These are phyloP conservation scores for Rousettus madagascariensis DNA, from an alignment of 2,797 vertebrate genomes.

Conservation along the genomic window DNA sequence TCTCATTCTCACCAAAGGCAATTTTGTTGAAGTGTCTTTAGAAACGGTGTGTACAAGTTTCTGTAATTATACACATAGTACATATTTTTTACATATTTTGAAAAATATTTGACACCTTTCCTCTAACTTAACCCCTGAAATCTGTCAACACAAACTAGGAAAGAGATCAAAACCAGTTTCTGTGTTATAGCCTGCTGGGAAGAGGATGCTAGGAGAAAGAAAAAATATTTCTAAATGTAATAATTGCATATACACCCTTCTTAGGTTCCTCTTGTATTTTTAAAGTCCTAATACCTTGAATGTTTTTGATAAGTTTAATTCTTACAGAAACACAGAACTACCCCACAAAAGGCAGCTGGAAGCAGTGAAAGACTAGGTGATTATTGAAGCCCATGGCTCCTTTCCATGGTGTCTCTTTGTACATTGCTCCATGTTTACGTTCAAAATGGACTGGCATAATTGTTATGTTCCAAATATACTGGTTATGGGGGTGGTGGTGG, in stretches of 20 bases:
- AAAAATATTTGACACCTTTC: conserved; percentile 17
- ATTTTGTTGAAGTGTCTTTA: conserved; percentile 60
- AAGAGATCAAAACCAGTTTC: not conserved
- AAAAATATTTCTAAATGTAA: not conserved
- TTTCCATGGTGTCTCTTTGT: not conserved
- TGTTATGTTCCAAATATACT: not conserved
- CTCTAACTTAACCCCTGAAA: not conserved
- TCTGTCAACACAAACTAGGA: not conserved
- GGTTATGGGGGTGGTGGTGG: not conserved
- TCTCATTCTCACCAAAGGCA: conserved; percentile 62
- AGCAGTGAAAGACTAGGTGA: not conserved
- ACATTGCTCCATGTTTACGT: not conserved
- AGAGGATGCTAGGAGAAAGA: not conserved
- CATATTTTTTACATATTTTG: not conserved
- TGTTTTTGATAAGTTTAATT: not conserved
- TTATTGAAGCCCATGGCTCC: not conserved
- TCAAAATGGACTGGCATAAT: not conserved
- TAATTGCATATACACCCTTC: not conserved
- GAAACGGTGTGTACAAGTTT: conserved; percentile 42
- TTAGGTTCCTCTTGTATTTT: not conserved
- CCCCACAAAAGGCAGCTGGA: not conserved
- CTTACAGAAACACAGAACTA: not conserved
- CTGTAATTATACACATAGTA: not conserved
- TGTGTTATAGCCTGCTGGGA: not conserved
- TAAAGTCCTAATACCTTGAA: not conserved